Evolutionary conservation across 2,113 vertebrate species (phyloP).

Genomic region (Ophiodon elongatus): DNA sequence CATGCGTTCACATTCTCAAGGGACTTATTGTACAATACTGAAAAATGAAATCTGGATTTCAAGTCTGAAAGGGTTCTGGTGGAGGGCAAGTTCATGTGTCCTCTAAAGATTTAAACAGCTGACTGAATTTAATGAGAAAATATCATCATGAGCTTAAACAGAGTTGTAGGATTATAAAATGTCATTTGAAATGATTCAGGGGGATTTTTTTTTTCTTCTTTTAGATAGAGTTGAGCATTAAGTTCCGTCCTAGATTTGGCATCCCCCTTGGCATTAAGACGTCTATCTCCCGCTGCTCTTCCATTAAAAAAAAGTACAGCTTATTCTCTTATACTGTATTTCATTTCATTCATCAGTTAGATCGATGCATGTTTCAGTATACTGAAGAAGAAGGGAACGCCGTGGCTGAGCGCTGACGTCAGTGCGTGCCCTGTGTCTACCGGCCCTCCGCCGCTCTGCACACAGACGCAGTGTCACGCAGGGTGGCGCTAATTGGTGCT

Average conservation of each 20-base stretch:
- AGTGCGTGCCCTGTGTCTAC: slow-evolving; percentile 27
- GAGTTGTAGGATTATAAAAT: slow-evolving; percentile 1
- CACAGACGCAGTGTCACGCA: slow-evolving; percentile 31
- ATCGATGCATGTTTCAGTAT: slow-evolving; percentile 13
- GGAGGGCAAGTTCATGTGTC: background rate
- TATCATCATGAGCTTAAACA: background rate
- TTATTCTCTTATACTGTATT: no score
- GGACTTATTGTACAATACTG: slow-evolving; percentile 37
- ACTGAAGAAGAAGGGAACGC: background rate
- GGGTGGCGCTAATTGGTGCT: slow-evolving; percentile 56
- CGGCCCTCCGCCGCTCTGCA: slow-evolving; percentile 6
- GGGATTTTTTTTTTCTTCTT: background rate
- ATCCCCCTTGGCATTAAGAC: slow-evolving; percentile 1
- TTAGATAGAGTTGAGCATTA: background rate
- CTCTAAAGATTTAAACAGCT: slow-evolving; percentile 9
- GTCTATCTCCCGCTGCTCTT: slow-evolving; percentile 13
- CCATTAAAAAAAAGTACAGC: no score
- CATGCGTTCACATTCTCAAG: slow-evolving; percentile 55
- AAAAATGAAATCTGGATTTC: slow-evolving; percentile 50
- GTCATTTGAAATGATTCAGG: slow-evolving; percentile 1
- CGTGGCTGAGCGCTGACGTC: slow-evolving; percentile 35
- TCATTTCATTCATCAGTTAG: slow-evolving; percentile 52
- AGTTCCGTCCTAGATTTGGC: slow-evolving; percentile 26
- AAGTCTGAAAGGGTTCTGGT: slow-evolving; percentile 20
- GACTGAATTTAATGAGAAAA: slow-evolving; percentile 12